A percentile compares a stretch with the other conserved stretches of the same genome.
phyloP scores from a whole-genome alignment of 2,797 vertebrate genomes.

The Chiloscyllium punctatum region DNA sequence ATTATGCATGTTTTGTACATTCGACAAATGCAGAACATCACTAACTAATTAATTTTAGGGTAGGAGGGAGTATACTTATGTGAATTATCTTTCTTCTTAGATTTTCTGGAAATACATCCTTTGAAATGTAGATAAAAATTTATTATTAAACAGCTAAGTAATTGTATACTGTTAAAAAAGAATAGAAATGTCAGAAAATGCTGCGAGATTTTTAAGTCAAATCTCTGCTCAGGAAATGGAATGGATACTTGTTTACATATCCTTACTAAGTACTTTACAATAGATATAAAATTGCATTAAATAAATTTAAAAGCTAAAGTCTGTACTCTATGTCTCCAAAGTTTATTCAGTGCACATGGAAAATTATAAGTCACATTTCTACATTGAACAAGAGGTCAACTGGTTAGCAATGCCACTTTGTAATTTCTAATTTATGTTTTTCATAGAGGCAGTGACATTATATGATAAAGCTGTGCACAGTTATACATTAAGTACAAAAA shows the following conservation, averaged over 20 bases:
- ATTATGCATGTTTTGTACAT: background rate
- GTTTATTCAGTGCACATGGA: background rate
- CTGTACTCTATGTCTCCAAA: background rate
- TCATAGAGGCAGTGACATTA: background rate
- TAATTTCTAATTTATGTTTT: background rate
- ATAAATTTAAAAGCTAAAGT: background rate
- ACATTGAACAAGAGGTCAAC: background rate
- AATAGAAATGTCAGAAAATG: background rate
- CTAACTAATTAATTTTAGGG: background rate
- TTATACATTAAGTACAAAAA: background rate
- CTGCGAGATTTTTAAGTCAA: background rate
- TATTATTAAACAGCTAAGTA: background rate
- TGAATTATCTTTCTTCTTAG: background rate
- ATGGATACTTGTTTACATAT: background rate
- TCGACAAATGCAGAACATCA: background rate
- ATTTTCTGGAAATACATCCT: background rate
- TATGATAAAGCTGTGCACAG: background rate
- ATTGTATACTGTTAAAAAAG: background rate
- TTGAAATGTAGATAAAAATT: background rate
- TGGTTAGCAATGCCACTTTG: background rate
- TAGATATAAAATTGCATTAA: background rate
- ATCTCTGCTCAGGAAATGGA: background rate
- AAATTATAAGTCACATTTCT: background rate
- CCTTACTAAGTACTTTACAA: background rate
- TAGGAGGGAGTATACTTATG: background rate